Evolutionary conservation across 2,888 invertebrate species (phyloP), one percentile per base, ranked within the genome.

Genomic region (Mythimna pallens): DNA sequence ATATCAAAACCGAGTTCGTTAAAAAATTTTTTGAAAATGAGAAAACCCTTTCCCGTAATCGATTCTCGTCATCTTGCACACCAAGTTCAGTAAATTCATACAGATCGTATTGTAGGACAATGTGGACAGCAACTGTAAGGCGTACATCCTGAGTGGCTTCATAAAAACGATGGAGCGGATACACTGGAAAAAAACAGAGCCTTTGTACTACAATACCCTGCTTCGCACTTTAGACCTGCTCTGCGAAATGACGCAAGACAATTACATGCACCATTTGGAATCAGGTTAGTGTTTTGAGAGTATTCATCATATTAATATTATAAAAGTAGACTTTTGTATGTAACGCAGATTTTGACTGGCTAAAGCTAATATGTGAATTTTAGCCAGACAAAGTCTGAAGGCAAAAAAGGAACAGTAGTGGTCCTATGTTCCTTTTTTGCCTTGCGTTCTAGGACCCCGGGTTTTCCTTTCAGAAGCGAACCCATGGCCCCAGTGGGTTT

Each of bases 261-360:
- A 94, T 67, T 99, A 98, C 93, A 97, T 98, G 0, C 99, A 99
- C 93, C 98, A 98, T 89, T 97, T 99, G 72, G 98, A 98, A 82
- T 98, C 97, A 96, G 98, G 98, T 98, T 77, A 20, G 50, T n/a
- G 3, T 54, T 36, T 34, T 58, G 17, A 34, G 17, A 34, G 17
- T 30, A 57, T 3, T 54, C 54, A n/a, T 54, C 54, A n/a, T 3
- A n/a, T 54, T 54, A 10, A 22, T 52, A n/a, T 50, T 6, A 17
- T 20, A 12, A 7, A 50, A 50, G 12, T 1, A n/a, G 47, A 47
- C 17, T 17, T 47, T 47, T 17, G 47, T 47, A 7, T 47, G 17
- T 47, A 17, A 7, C 17, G 17, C 6, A 30, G 30, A 30, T 0
- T 30, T 30, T 30, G 30, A 30, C 30, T 30, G 30, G 30, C 30